phyloP scores from a whole-genome alignment of 2,797 vertebrate genomes.

The Rhabdophis nuchalis region DNA sequence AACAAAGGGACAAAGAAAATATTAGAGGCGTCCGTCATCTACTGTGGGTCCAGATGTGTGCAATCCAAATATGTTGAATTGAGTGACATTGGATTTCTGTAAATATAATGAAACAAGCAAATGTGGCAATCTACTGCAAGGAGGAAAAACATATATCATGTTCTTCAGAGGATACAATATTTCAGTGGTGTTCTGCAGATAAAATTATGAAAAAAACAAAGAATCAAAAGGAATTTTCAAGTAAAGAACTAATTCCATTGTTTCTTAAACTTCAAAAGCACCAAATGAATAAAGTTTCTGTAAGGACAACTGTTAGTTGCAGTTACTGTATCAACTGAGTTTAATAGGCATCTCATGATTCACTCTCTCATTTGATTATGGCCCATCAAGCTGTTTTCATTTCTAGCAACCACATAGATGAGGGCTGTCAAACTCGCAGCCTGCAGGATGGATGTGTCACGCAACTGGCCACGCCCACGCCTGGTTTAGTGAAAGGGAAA shows the following conservation, averaged over 20 bases:
- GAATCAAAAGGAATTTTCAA: background rate
- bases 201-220: constrained; percentile 6
- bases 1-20: background rate
- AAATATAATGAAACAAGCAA: background rate
- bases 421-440: background rate
- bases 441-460: too few species aligned
- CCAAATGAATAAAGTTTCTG: background rate
- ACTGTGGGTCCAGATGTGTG: background rate
- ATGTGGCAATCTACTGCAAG: background rate
- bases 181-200: background rate
- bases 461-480: too few species aligned
- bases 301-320: background rate
- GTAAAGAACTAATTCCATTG: background rate
- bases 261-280: background rate
- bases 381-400: background rate
- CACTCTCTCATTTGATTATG: background rate
- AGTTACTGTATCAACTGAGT: background rate
- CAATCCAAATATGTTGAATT: background rate
- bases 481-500: too few species aligned
- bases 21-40: background rate
- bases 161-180: constrained; percentile 3
- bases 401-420: background rate
- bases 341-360: background rate
- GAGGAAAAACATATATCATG: background rate
- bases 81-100: background rate